These are phyloP conservation scores for Kryptopterus vitreolus DNA, from an alignment of 2,797 vertebrate species.

Conservation along the genomic window DNA sequence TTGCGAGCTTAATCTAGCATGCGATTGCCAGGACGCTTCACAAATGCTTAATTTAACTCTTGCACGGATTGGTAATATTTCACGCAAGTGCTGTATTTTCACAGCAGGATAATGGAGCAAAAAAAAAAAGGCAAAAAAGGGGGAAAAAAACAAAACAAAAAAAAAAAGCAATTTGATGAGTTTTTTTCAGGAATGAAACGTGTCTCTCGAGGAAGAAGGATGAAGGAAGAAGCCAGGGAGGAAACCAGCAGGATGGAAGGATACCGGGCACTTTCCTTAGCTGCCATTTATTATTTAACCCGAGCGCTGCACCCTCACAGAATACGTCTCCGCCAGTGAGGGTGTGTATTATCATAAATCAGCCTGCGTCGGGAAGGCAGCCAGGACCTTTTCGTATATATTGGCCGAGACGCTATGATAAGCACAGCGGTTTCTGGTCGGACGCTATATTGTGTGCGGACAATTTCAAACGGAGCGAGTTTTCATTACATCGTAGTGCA, in stretches of 20 bases:
- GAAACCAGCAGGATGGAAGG: conserved; percentile 4
- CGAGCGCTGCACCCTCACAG: conserved; percentile 9
- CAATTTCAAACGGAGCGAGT: conserved; percentile 10
- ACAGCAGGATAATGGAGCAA: conserved; percentile 39
- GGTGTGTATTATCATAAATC: conserved; percentile 21
- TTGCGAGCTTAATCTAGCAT: conserved; percentile 27
- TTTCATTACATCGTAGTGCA: not conserved
- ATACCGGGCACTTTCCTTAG: conserved; percentile 26
- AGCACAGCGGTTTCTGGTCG: not conserved
- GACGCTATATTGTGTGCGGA: not conserved
- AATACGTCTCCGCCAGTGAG: conserved; percentile 17
- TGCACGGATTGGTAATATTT: conserved; percentile 31
- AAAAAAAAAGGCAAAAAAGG: too few relatives aligned
- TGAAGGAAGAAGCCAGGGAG: not conserved
- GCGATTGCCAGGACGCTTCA: conserved; percentile 18
- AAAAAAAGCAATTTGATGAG: conserved; percentile 44
- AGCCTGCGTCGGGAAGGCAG: not conserved
- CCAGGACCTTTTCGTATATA: conserved; percentile 2
- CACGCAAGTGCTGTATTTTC: conserved; percentile 20
- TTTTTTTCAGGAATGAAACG: conserved; percentile 7
- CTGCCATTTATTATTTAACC: conserved; percentile 43
- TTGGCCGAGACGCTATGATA: not conserved
- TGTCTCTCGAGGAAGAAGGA: conserved; percentile 1
- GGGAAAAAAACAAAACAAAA: too few relatives aligned
- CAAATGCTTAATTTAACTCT: conserved; percentile 37